Evolutionary conservation across 2,113 vertebrate genomes (phyloP).

Genomic region (Hemiprocne comata): DNA sequence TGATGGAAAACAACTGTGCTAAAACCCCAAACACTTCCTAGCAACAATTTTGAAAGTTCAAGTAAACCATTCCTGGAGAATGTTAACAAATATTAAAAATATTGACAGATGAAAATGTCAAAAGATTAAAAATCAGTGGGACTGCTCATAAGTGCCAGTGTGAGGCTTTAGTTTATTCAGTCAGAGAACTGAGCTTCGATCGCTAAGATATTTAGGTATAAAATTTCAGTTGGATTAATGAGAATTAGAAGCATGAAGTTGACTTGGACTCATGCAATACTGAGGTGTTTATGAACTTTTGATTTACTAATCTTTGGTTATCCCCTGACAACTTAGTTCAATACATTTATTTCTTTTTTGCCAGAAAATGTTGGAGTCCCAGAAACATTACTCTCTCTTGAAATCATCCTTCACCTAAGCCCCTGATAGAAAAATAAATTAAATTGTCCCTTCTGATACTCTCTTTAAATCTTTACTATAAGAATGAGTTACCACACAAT

Average conservation of each 20-base stretch:
- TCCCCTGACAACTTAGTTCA: not conserved
- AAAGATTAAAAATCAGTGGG: not conserved
- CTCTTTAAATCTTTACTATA: not conserved
- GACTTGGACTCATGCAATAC: not conserved
- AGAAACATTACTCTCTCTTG: not conserved
- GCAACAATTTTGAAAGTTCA: not conserved
- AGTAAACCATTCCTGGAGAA: not conserved
- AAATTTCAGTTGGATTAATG: not conserved
- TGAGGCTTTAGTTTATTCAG: not conserved
- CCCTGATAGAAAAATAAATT: constrained; percentile 18
- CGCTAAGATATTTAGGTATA: not conserved
- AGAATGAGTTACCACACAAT: constrained; percentile 14
- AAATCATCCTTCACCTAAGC: not conserved
- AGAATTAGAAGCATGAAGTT: not conserved
- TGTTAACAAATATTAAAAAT: not conserved
- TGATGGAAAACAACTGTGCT: not conserved
- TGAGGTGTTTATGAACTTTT: not conserved
- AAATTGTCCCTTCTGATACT: not conserved
- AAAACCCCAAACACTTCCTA: not conserved
- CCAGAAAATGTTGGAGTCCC: not conserved
- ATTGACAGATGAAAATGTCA: not conserved
- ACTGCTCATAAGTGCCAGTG: not conserved
- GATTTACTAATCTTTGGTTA: not conserved
- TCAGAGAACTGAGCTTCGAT: not conserved
- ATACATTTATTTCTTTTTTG: not conserved